A percentile compares a stretch with the other conserved stretches of the same genome.
These are phyloP conservation scores for Rotaria socialis DNA, from an alignment of 2,888 invertebrate genomes.

Conservation along the genomic window DNA sequence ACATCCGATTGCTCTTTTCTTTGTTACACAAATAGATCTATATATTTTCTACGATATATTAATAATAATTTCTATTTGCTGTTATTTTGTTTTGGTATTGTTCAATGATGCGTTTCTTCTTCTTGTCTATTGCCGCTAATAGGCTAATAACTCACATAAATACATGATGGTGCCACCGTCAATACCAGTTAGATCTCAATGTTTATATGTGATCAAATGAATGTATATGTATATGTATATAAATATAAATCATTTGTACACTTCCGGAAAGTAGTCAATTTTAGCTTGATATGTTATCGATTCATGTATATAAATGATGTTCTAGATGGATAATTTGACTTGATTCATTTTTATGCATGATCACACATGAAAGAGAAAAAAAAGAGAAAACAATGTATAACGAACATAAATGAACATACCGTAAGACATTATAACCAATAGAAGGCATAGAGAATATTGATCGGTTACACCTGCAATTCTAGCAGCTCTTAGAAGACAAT, in stretches of 20 bases:
- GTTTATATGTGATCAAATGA: neutral
- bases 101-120: conserved; percentile 14
- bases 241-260: neutral
- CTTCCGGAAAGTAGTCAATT: conserved; percentile 8
- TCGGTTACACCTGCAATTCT: neutral
- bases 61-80: conserved; percentile 14
- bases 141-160: conserved; percentile 5
- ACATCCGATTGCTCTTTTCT: conserved; percentile 1
- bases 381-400: neutral
- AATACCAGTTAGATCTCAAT: neutral
- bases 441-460: neutral
- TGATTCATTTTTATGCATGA: conserved; percentile 14
- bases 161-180: neutral
- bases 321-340: conserved; percentile 14
- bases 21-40: conserved; percentile 14
- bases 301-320: conserved; percentile 9
- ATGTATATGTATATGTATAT: no score
- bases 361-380: conserved; percentile 3
- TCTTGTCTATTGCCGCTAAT: conserved; percentile 14
- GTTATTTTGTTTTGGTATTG: neutral
- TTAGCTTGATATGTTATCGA: neutral
- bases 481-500: neutral
- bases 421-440: conserved; percentile 3
- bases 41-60: neutral
- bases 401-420: neutral